phyloP scores from a whole-genome alignment of 2,797 vertebrate genomes.

The Moxostoma hubbsi region DNA sequence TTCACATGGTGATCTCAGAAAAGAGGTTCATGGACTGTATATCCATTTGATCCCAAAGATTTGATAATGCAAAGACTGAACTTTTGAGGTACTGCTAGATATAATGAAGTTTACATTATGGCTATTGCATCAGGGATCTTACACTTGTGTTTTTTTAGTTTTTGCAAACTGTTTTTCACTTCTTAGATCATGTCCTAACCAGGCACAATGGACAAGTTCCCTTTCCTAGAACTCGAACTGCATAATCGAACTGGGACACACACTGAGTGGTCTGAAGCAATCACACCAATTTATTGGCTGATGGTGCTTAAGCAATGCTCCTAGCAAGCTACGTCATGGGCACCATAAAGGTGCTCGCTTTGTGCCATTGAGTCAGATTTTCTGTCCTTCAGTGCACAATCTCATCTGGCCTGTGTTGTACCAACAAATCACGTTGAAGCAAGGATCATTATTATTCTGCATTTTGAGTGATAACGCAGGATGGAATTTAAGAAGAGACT shows the following conservation, averaged over 20 bases:
- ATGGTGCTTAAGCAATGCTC: too few relatives aligned
- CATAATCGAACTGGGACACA: too few relatives aligned
- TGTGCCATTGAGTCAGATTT: too few relatives aligned
- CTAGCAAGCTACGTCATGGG: too few relatives aligned
- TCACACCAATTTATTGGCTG: background rate
- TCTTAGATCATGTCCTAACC: background rate
- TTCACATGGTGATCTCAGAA: background rate
- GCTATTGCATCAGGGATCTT: background rate
- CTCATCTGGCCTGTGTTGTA: too few relatives aligned
- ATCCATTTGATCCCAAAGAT: conserved; percentile 1
- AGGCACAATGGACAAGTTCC: background rate
- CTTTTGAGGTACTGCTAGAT: background rate
- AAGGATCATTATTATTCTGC: too few relatives aligned
- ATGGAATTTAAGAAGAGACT: background rate
- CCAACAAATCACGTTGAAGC: too few relatives aligned
- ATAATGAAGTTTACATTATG: background rate
- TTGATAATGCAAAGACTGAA: background rate
- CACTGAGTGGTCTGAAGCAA: too few relatives aligned
- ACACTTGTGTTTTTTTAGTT: background rate
- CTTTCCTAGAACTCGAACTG: too few relatives aligned
- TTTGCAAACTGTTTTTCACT: background rate
- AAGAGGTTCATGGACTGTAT: background rate
- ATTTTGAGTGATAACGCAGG: too few relatives aligned
- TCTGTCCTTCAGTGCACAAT: too few relatives aligned
- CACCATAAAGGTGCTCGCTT: too few relatives aligned